phyloP scores from a whole-genome alignment of 1,140 invertebrate genomes.

The Archivesica marissinica region DNA sequence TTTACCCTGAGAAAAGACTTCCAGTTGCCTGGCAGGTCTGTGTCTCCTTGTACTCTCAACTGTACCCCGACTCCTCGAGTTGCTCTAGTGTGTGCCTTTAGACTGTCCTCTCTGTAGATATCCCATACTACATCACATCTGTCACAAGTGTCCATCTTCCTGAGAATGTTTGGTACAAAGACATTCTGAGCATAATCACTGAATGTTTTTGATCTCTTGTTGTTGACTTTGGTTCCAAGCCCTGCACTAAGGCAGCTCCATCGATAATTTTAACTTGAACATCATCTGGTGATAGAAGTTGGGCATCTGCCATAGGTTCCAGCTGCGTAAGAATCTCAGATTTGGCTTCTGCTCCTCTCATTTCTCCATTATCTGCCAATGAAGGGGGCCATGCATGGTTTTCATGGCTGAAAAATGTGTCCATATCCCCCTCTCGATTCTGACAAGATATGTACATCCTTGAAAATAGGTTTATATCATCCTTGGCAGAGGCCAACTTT shows the following conservation, averaged over 20 bases:
- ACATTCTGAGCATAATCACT: neutral
- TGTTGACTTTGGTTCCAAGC: neutral
- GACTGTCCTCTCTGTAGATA: constrained; percentile 18
- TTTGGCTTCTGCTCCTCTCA: neutral
- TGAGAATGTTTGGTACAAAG: neutral
- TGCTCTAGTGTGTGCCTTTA: constrained; percentile 29
- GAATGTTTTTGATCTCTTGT: neutral
- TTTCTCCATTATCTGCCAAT: neutral
- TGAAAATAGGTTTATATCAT: too few relatives aligned
- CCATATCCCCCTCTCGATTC: neutral
- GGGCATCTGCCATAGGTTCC: neutral
- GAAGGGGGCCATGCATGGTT: neutral
- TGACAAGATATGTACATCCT: neutral
- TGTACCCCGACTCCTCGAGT: neutral
- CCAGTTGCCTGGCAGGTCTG: neutral
- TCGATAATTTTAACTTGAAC: neutral
- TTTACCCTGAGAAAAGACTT: neutral
- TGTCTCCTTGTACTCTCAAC: neutral
- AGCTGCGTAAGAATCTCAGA: neutral
- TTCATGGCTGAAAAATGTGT: neutral
- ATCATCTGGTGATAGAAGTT: neutral
- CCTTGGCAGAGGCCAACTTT: too few relatives aligned
- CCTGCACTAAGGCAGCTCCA: neutral
- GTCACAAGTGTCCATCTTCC: neutral
- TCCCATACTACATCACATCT: constrained; percentile 47